Base-by-base conservation (phyloP, 1,140 invertebrate species). In the Drosophila lacertosa region DNA sequence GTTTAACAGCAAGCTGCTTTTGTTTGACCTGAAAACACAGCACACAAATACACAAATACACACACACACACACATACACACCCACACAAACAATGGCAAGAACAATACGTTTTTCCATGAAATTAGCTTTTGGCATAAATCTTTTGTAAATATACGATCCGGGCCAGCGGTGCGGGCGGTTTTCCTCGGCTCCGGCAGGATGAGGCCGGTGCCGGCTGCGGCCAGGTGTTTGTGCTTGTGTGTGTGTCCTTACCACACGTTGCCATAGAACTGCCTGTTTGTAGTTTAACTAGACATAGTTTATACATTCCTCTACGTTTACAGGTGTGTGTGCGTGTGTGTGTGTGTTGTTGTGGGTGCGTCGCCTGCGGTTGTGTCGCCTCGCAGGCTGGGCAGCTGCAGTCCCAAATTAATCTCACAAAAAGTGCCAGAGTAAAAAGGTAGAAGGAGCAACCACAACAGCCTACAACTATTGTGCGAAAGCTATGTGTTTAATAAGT, bases 81-180 rank as follows among this genome's bases (percentile, higher is more conserved):
- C 24, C 42, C 4, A 16, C n/a, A 45, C n/a, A 44, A 2, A 37
- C 42, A 20, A 10, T 15, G 53, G 32, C 35, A 44, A 63, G 71
- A 75, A 88, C 77, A 88, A 82, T 88, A 88, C 55, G 82, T 88
- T 88, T 86, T 88, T 88, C 82, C 77, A 88, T 88, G 74, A 88
- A 88, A 88, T 88, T 88, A 88, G 82, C 82, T 88, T 88, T 82
- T 69, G 77, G 77, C 82, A 86, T 86, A 86, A 86, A 86, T 86
- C 82, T 88, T 88, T 82, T 60, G 77, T 72, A 88, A 78, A 82
- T 88, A 88, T 82, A 67, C 63, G 35, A 57, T 50, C 44, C 42
- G 18, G 11, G 22, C n/a, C 9, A 16, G 50, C 40, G 11, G 39
- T 45, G 16, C 26, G 50, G 24, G 51, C 45, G 22, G 42, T 11